Percentiles rank a stretch among this genome's conserved stretches.
phyloP scores from a whole-genome alignment of 2,113 vertebrate species.

The Ceyx melanurus region DNA sequence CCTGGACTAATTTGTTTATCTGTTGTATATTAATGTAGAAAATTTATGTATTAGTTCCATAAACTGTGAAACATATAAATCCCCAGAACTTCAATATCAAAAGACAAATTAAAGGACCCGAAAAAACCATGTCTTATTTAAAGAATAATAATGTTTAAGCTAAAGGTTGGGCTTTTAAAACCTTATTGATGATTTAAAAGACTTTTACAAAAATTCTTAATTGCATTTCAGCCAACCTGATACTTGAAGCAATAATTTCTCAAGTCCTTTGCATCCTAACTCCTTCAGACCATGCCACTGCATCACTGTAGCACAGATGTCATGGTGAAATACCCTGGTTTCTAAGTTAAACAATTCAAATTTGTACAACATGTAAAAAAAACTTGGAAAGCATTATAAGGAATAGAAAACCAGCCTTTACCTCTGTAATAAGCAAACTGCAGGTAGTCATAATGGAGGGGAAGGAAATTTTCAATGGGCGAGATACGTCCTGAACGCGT shows the following conservation, averaged over 20 bases:
- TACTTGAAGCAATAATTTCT: background rate
- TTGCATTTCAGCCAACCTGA: background rate
- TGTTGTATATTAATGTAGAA: background rate
- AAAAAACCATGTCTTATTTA: background rate
- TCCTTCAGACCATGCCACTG: background rate
- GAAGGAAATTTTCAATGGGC: constrained; percentile 93
- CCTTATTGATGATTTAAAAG: background rate
- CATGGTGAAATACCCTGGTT: background rate
- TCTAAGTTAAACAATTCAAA: background rate
- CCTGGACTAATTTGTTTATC: background rate
- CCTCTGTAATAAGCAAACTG: constrained; percentile 95
- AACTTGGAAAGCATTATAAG: background rate
- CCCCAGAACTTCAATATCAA: background rate
- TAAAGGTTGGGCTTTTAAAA: background rate
- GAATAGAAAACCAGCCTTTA: constrained; percentile 30
- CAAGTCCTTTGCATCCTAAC: background rate
- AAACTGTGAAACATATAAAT: background rate
- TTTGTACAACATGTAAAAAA: background rate
- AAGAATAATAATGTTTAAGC: background rate
- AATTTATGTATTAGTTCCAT: background rate
- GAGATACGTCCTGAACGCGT: constrained; percentile 91
- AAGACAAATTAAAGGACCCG: background rate
- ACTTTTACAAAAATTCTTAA: background rate
- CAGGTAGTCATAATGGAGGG: constrained; percentile 93
- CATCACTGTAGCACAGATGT: no score